phyloP scores from a whole-genome alignment of 2,888 invertebrate species.

The Plagiodera versicolora region DNA sequence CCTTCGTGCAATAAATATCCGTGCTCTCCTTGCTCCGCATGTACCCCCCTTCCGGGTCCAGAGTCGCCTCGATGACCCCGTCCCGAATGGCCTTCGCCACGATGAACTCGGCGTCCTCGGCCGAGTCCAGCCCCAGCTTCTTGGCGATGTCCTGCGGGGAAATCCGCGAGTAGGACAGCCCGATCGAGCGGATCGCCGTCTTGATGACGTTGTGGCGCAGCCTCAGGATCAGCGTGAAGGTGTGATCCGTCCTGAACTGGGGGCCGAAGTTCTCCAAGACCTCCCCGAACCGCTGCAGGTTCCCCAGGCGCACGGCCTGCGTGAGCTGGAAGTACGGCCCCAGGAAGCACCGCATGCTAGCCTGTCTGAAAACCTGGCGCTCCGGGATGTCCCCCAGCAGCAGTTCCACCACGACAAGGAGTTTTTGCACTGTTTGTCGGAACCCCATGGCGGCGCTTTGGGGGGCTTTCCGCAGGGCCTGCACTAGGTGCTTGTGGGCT shows the following conservation, averaged over 20 bases:
- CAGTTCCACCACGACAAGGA: slow-evolving; percentile 92
- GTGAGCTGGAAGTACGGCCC: slow-evolving; percentile 97
- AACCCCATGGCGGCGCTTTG: slow-evolving; percentile 98
- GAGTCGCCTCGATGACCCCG: slow-evolving; percentile 96
- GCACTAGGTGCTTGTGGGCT: slow-evolving; percentile 95
- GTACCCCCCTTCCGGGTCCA: slow-evolving; percentile 93
- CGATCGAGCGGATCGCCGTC: slow-evolving; percentile 95
- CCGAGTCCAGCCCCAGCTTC: slow-evolving; percentile 90
- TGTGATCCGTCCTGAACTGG: slow-evolving; percentile 92
- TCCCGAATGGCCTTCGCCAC: slow-evolving; percentile 98
- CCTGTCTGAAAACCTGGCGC: slow-evolving; percentile 90
- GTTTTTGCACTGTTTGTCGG: slow-evolving; percentile 94
- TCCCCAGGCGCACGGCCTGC: slow-evolving; percentile 94
- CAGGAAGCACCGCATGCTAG: slow-evolving; percentile 83
- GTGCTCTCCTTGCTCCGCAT: slow-evolving; percentile 98
- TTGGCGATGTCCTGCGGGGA: slow-evolving; percentile 93
- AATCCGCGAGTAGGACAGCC: slow-evolving; percentile 93
- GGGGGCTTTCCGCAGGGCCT: slow-evolving; percentile 94
- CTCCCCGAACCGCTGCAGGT: slow-evolving; percentile 91
- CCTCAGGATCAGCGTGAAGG: slow-evolving; percentile 93
- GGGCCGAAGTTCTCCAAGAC: slow-evolving; percentile 88
- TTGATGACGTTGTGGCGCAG: slow-evolving; percentile 98
- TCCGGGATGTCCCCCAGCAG: slow-evolving; percentile 98
- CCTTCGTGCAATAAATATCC: slow-evolving; percentile 95
- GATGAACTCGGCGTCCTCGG: slow-evolving; percentile 98